Percentiles rank a stretch among this genome's conserved stretches.
phyloP scores from a whole-genome alignment of 2,888 invertebrate species.

The Nyleta sp. region DNA sequence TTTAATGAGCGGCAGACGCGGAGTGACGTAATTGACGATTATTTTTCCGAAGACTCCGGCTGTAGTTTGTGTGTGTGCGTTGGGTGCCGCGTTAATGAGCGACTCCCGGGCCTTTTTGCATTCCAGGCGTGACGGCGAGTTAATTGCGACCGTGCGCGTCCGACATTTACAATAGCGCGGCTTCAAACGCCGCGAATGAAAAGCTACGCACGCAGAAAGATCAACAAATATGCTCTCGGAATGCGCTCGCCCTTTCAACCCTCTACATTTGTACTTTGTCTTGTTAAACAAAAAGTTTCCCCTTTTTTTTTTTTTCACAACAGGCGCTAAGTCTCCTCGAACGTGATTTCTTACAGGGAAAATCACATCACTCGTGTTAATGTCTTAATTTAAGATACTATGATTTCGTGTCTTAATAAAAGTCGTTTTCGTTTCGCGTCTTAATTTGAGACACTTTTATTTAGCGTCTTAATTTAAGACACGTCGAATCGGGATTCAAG shows the following conservation, averaged over 20 bases:
- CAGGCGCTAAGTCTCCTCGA: no score
- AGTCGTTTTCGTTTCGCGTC: no score
- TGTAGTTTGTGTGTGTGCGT: background rate
- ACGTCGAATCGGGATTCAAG: no score
- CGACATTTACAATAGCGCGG: constrained; percentile 17
- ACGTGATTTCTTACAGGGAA: no score
- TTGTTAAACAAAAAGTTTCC: no score
- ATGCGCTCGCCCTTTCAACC: constrained; percentile 11
- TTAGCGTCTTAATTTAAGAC: no score
- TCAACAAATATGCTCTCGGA: background rate
- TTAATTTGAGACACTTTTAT: no score
- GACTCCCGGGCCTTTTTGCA: constrained; percentile 31
- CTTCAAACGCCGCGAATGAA: constrained; percentile 22
- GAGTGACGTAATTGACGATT: constrained; percentile 27
- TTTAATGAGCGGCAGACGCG: constrained; percentile 17
- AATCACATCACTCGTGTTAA: no score
- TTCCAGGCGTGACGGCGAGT: constrained; percentile 33
- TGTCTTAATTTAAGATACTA: no score
- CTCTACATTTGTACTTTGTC: background rate
- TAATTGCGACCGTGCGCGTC: constrained; percentile 20
- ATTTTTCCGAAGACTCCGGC: constrained; percentile 3
- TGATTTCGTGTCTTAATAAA: no score
- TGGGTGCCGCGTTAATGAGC: constrained; percentile 12
- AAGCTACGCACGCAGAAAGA: constrained; percentile 9
- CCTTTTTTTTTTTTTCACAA: no score